These are phyloP conservation scores for Trichomalopsis sarcophagae DNA, from an alignment of 1,140 invertebrate genomes.

Conservation along the genomic window DNA sequence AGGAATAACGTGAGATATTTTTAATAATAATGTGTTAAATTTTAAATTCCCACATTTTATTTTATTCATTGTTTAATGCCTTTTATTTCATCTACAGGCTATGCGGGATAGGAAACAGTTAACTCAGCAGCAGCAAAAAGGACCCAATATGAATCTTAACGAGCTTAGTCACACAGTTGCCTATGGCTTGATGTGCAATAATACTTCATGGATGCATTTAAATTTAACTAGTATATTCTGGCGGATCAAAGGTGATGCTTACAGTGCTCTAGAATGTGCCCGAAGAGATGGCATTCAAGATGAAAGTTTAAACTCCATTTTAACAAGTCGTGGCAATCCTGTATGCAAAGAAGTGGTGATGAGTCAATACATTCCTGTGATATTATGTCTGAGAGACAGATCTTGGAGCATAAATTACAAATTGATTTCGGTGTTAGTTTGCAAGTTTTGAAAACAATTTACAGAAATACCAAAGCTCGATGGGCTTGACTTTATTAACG, in stretches of 20 bases:
- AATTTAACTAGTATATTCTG: slow-evolving; percentile 92
- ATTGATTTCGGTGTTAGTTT: slow-evolving; percentile 73
- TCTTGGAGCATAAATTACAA: slow-evolving; percentile 68
- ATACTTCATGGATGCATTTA: slow-evolving; percentile 88
- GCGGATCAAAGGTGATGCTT: slow-evolving; percentile 86
- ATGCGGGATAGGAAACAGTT: slow-evolving; percentile 81
- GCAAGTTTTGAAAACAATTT: slow-evolving; percentile 77
- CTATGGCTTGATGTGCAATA: slow-evolving; percentile 81
- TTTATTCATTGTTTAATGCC: not conserved
- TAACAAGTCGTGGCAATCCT: slow-evolving; percentile 72
- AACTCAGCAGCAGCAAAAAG: slow-evolving; percentile 79
- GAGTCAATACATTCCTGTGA: slow-evolving; percentile 75
- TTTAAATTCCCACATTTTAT: slow-evolving; percentile 36
- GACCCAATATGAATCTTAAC: slow-evolving; percentile 78
- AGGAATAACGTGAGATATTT: slow-evolving; percentile 63
- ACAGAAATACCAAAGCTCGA: slow-evolving; percentile 48
- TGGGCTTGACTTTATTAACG: slow-evolving; percentile 51
- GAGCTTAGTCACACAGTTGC: slow-evolving; percentile 82
- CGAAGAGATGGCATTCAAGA: slow-evolving; percentile 71
- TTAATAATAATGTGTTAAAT: slow-evolving; percentile 37
- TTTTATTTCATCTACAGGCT: slow-evolving; percentile 69
- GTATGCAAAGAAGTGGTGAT: slow-evolving; percentile 73
- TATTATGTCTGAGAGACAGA: slow-evolving; percentile 65
- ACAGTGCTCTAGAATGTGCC: slow-evolving; percentile 88
- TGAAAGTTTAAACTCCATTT: slow-evolving; percentile 59